Percentiles rank a stretch among this genome's conserved stretches.
Evolutionary conservation across 2,113 vertebrate species (phyloP).

Genomic region (Ceuthmochares aereus): DNA sequence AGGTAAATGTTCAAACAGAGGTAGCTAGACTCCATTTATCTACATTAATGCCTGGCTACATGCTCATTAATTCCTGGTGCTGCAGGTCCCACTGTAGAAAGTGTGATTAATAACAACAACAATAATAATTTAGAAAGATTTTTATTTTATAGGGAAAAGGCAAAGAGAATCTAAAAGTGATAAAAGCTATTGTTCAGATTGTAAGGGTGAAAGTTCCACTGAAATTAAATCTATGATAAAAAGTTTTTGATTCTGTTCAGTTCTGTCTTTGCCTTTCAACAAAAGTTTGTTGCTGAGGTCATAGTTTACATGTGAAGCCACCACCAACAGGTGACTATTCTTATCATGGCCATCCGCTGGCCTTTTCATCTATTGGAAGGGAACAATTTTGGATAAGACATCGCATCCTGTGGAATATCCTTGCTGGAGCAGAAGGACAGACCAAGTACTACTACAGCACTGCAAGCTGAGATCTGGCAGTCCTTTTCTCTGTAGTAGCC

Average conservation of each 20-base stretch:
- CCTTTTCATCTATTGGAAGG: not conserved
- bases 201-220: not conserved
- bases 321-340: not conserved
- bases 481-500: not conserved
- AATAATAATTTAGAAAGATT: conserved; percentile 15
- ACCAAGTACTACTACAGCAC: not conserved
- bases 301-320: not conserved
- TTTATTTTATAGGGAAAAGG: conserved; percentile 1
- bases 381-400: not conserved
- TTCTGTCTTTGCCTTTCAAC: not conserved
- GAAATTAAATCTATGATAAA: not conserved
- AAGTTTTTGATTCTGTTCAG: not conserved
- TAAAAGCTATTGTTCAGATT: not conserved
- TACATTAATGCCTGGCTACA: conserved; percentile 20
- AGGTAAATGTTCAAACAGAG: not conserved
- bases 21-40: conserved; percentile 34
- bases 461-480: not conserved
- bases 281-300: not conserved
- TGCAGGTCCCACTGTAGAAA: not conserved
- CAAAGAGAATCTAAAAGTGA: not conserved
- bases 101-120: conserved; percentile 54
- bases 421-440: not conserved
- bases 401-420: not conserved
- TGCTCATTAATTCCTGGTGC: conserved; percentile 42
- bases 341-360: not conserved